Conservation (phyloP, 1,140 invertebrate genomes). For the Drepana arcuata region DNA sequence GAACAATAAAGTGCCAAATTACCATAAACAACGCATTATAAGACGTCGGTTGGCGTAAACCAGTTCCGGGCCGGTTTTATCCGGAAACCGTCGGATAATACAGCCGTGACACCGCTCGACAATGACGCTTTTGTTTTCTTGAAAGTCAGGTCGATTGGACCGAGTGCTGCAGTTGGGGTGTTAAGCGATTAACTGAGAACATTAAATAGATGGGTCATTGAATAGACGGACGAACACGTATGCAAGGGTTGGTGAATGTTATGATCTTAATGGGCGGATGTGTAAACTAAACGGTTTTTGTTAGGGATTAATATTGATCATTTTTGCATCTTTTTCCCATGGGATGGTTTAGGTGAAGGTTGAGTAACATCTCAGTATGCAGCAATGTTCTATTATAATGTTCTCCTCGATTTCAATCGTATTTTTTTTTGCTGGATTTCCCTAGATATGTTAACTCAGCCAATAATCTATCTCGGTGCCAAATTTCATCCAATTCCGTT, state of each 20-base stretch:
- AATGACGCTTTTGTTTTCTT: slow-evolving; percentile 46
- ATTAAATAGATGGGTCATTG: slow-evolving; percentile 9
- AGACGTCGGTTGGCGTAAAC: slow-evolving; percentile 31
- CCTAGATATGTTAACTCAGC: too few species aligned
- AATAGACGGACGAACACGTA: slow-evolving; percentile 18
- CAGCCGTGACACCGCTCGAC: slow-evolving; percentile 40
- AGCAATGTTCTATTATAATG: too few species aligned
- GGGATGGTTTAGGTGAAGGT: too few species aligned
- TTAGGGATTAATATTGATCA: slow-evolving; percentile 9
- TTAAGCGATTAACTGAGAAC: slow-evolving; percentile 42
- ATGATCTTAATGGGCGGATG: slow-evolving; percentile 31
- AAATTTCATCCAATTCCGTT: too few species aligned
- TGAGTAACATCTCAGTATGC: too few species aligned
- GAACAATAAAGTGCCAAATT: slow-evolving; percentile 51
- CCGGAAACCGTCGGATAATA: slow-evolving; percentile 44
- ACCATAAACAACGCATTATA: slow-evolving; percentile 64
- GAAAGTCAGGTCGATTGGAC: slow-evolving; percentile 33
- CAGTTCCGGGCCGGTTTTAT: slow-evolving; percentile 40
- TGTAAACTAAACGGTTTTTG: slow-evolving; percentile 16
- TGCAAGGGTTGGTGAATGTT: slow-evolving; percentile 23
- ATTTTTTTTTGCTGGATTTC: too few species aligned
- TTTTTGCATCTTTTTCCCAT: too few species aligned
- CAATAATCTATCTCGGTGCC: too few species aligned
- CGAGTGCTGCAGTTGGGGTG: slow-evolving; percentile 24
- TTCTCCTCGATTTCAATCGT: too few species aligned